Conservation (phyloP, 2,797 vertebrate species). For the Onychomys torridus region DNA sequence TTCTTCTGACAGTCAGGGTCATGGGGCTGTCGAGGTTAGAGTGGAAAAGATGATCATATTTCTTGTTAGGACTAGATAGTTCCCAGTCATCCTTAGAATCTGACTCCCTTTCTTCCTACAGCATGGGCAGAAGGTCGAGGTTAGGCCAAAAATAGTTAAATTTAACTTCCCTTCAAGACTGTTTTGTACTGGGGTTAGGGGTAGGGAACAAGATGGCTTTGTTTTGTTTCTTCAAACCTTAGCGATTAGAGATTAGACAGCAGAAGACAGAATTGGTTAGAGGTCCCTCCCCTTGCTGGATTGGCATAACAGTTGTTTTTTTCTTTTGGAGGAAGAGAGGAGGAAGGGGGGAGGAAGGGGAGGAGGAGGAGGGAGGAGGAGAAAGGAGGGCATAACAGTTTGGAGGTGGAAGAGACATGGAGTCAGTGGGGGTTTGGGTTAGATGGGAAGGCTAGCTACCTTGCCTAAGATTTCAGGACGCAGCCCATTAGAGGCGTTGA, state of each 20-base stretch:
- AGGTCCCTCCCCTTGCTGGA: slow-evolving; percentile 61
- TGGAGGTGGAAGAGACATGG: not conserved
- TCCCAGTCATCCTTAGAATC: not conserved
- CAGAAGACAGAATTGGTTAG: not conserved
- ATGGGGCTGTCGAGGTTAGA: slow-evolving; percentile 9
- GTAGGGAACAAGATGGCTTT: not conserved
- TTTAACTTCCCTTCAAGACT: not conserved
- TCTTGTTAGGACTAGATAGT: not conserved
- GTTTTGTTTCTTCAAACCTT: not conserved
- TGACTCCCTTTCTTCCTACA: not conserved
- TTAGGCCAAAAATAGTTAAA: not conserved
- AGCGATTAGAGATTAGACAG: not conserved
- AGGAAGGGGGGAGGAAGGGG: too few relatives aligned
- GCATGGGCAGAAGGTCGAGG: not conserved
- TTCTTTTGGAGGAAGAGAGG: too few relatives aligned
- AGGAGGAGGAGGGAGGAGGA: too few relatives aligned
- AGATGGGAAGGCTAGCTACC: slow-evolving; percentile 69
- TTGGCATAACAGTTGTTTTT: not conserved
- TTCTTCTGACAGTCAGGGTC: slow-evolving; percentile 24
- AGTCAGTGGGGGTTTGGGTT: not conserved
- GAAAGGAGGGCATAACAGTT: not conserved
- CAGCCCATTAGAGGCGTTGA: slow-evolving; percentile 83
- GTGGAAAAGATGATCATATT: not conserved
- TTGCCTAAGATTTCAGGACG: slow-evolving; percentile 79
- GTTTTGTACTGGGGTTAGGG: not conserved